Evolutionary conservation across 2,888 invertebrate genomes (phyloP).

Genomic region (Clistopyga incitator): DNA sequence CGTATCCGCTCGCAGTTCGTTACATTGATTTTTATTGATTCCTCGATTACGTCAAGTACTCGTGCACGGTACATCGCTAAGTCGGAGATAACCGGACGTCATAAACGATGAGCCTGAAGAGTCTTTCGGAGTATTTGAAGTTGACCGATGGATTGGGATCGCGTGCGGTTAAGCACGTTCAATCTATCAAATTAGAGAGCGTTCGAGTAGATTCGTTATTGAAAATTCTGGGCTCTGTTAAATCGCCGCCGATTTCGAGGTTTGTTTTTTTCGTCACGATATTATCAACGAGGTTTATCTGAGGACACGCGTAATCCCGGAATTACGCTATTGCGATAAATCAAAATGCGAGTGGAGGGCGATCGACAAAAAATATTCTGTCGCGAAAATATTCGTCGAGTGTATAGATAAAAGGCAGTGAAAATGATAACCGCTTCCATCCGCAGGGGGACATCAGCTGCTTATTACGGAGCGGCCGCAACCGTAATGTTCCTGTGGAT

Average conservation of each 20-base stretch:
- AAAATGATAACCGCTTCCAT: background rate
- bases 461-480: constrained; percentile 70
- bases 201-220: constrained; percentile 45
- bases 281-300: constrained; percentile 33
- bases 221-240: constrained; percentile 49
- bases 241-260: constrained; percentile 48
- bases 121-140: constrained; percentile 24
- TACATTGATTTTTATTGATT: constrained; percentile 25
- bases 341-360: constrained; percentile 2
- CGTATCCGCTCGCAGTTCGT: background rate
- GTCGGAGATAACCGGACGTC: background rate
- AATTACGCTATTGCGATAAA: constrained; percentile 25
- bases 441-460: constrained; percentile 74
- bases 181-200: constrained; percentile 12
- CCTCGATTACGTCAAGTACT: constrained; percentile 3
- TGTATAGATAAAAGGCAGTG: background rate
- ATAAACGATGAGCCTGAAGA: constrained; percentile 23
- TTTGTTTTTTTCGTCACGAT: constrained; percentile 30
- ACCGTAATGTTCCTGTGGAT: constrained; percentile 72
- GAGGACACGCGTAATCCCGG: constrained; percentile 25
- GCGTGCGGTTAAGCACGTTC: constrained; percentile 47
- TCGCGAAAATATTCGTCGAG: constrained; percentile 16
- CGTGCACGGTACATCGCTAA: background rate
- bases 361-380: constrained; percentile 12
- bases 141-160: constrained; percentile 7